Conservation (phyloP, 2,888 invertebrate genomes). For the Cheilosia grossa region DNA sequence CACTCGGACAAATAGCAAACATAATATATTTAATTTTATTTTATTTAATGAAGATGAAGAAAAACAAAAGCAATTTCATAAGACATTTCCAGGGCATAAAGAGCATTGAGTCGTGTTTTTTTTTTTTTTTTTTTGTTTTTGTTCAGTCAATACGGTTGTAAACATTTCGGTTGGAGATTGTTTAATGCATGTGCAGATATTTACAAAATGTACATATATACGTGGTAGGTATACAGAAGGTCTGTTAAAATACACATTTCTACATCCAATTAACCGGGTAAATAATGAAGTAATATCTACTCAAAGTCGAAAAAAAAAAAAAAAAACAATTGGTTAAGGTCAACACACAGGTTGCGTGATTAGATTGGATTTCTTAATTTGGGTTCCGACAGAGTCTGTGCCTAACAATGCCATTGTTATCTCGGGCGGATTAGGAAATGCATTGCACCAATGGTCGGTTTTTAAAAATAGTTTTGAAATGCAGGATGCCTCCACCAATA, state of each 20-base stretch:
- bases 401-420: no score
- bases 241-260: neutral
- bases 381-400: neutral
- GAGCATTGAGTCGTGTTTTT: neutral
- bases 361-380: constrained; percentile 8
- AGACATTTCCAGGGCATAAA: constrained; percentile 3
- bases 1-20: constrained; percentile 4
- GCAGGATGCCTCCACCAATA: no score
- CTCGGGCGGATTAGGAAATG: no score
- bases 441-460: no score
- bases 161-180: constrained; percentile 8
- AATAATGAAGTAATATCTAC: constrained; percentile 8
- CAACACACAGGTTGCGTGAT: constrained; percentile 5
- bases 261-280: constrained; percentile 3
- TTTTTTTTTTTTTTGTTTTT: neutral
- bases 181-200: constrained; percentile 13
- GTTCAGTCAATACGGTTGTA: neutral
- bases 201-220: neutral
- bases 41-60: constrained; percentile 36
- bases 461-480: no score
- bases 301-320: neutral
- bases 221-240: neutral
- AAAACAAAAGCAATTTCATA: constrained; percentile 37
- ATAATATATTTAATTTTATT: constrained; percentile 24
- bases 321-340: neutral